Percentiles rank a stretch among this genome's conserved stretches.
These are phyloP conservation scores for Pteropus rufus DNA, from an alignment of 2,797 vertebrate genomes.

Conservation along the genomic window DNA sequence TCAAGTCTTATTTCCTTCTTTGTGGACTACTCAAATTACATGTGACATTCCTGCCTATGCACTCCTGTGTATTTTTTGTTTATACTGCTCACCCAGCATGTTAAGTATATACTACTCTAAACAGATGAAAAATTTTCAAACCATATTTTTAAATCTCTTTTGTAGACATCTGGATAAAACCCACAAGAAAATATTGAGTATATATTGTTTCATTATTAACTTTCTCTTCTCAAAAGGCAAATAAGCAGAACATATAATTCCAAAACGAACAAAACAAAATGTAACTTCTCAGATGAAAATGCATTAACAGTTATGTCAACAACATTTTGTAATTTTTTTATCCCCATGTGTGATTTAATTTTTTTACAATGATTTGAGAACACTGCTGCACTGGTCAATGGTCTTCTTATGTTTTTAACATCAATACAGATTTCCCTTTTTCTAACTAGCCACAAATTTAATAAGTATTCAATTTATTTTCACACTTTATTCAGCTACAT, in stretches of 20 bases:
- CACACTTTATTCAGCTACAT: neutral
- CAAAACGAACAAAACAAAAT: neutral
- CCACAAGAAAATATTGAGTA: neutral
- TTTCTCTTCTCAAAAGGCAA: slow-evolving; percentile 31
- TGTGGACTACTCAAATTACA: neutral
- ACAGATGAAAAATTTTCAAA: neutral
- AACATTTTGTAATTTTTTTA: neutral
- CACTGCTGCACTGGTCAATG: neutral
- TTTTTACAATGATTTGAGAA: neutral
- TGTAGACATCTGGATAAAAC: neutral
- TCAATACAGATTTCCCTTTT: neutral
- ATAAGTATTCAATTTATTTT: neutral
- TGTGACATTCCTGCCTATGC: neutral
- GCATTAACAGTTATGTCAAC: neutral
- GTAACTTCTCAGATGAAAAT: neutral
- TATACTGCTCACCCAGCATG: neutral
- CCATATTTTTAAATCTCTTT: neutral
- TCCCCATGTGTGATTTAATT: neutral
- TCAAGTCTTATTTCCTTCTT: neutral
- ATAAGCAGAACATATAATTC: slow-evolving; percentile 7
- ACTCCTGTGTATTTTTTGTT: neutral
- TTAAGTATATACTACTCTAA: neutral
- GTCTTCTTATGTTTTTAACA: neutral
- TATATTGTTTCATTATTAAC: neutral
- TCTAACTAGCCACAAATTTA: neutral